Evolutionary conservation across 2,113 vertebrate species (phyloP).

Genomic region (Siniperca knerii): DNA sequence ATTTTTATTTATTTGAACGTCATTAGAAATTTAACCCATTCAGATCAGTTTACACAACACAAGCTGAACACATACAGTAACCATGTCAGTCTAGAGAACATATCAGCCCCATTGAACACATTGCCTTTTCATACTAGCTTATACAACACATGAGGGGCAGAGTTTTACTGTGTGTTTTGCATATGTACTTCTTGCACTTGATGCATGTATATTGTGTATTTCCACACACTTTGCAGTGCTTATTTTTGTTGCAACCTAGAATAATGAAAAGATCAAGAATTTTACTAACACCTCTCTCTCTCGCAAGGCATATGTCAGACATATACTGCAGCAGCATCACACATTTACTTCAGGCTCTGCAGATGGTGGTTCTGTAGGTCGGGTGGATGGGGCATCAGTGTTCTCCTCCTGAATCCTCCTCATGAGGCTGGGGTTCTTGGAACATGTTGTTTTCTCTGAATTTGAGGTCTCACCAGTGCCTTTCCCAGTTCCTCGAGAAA

Average conservation of each 20-base stretch:
- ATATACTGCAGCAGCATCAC: not conserved
- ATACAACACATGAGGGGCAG: not conserved
- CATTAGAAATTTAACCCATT: not conserved
- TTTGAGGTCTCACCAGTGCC: constrained; percentile 24
- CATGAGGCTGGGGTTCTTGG: not conserved
- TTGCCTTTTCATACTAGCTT: not conserved
- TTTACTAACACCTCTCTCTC: not conserved
- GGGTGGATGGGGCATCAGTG: not conserved
- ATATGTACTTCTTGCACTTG: not conserved
- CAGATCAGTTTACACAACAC: not conserved
- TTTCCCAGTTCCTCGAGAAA: constrained; percentile 11
- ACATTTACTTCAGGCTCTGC: constrained; percentile 9
- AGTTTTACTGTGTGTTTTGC: constrained; percentile 4
- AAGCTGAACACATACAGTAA: no score
- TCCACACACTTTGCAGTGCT: not conserved
- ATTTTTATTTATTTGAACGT: not conserved
- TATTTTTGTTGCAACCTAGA: not conserved
- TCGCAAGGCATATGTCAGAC: not conserved
- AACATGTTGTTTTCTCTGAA: not conserved
- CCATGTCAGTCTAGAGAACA: constrained; percentile 1
- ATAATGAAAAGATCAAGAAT: constrained; percentile 22
- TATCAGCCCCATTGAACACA: not conserved
- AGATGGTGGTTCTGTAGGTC: constrained; percentile 1
- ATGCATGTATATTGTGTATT: constrained; percentile 1
- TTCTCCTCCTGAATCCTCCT: not conserved